Percentiles rank a stretch among this genome's conserved stretches.
Conservation (phyloP, 2,888 invertebrate genomes). For the Hipparchia semele region DNA sequence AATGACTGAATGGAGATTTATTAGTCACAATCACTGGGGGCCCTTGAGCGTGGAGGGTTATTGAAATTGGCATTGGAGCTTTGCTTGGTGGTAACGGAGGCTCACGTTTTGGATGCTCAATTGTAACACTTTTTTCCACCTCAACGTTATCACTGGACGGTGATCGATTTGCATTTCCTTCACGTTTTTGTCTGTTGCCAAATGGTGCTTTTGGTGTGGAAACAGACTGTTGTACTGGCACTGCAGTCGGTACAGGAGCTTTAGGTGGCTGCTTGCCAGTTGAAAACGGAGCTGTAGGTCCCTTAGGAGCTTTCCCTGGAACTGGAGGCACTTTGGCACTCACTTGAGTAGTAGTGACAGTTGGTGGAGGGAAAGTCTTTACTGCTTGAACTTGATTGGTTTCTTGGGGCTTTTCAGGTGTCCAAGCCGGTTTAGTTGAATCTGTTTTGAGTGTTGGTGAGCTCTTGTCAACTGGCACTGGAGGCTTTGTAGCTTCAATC, state of each 20-base stretch:
- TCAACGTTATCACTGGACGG: constrained; percentile 66
- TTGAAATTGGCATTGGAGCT: constrained; percentile 77
- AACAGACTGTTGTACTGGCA: constrained; percentile 72
- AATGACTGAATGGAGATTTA: constrained; percentile 76
- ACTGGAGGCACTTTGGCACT: constrained; percentile 61
- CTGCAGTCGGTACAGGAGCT: constrained; percentile 71
- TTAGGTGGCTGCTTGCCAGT: constrained; percentile 71
- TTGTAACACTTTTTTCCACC: constrained; percentile 50
- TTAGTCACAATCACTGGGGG: constrained; percentile 77
- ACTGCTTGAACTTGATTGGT: constrained; percentile 37
- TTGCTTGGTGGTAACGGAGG: constrained; percentile 73
- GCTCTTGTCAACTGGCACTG: constrained; percentile 56
- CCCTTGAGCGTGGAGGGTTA: constrained; percentile 72
- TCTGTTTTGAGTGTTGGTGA: constrained; percentile 60
- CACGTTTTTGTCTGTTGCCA: constrained; percentile 74
- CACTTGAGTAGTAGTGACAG: constrained; percentile 53
- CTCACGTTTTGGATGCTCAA: constrained; percentile 66
- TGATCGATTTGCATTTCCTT: constrained; percentile 66
- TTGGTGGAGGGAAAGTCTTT: constrained; percentile 62
- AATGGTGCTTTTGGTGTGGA: constrained; percentile 76
- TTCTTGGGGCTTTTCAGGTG: constrained; percentile 52
- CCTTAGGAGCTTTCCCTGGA: constrained; percentile 63
- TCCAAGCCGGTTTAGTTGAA: constrained; percentile 64
- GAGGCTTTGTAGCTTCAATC: constrained; percentile 51
- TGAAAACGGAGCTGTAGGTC: constrained; percentile 75